phyloP scores from a whole-genome alignment of 1,140 invertebrate genomes.

The Hylaeus volcanicus region DNA sequence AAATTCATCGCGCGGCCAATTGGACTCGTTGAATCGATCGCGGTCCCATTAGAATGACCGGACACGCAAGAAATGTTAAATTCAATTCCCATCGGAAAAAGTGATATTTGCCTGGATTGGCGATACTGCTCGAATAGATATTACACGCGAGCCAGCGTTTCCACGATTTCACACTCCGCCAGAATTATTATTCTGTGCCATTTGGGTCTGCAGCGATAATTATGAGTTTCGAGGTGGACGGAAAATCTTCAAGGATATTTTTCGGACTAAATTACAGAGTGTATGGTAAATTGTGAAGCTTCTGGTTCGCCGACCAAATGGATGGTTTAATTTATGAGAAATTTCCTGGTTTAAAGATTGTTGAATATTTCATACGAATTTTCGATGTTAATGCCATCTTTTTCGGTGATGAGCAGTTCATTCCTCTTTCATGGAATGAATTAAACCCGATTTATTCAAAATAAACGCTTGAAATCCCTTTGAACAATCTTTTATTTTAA shows the following conservation, averaged over 20 bases:
- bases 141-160: constrained; percentile 44
- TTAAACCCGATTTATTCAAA: no score
- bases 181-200: constrained; percentile 44
- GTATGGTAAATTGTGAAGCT: not conserved
- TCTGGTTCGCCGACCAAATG: not conserved
- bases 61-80: constrained; percentile 47
- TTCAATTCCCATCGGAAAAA: constrained; percentile 36
- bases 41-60: constrained; percentile 30
- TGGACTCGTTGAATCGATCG: constrained; percentile 40
- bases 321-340: constrained; percentile 8
- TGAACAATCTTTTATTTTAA: no score
- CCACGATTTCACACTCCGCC: constrained; percentile 34
- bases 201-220: constrained; percentile 46
- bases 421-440: no score
- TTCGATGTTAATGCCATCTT: no score
- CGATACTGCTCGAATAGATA: constrained; percentile 52
- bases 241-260: not conserved
- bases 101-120: constrained; percentile 9
- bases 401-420: no score
- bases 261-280: not conserved
- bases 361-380: not conserved
- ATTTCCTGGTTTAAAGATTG: not conserved
- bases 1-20: constrained; percentile 17
- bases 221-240: constrained; percentile 24
- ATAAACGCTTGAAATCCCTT: no score